A percentile compares a stretch with the other conserved stretches of the same genome.
Conservation (phyloP, 2,888 invertebrate genomes). For the Lepeophtheirus nordmannii region DNA sequence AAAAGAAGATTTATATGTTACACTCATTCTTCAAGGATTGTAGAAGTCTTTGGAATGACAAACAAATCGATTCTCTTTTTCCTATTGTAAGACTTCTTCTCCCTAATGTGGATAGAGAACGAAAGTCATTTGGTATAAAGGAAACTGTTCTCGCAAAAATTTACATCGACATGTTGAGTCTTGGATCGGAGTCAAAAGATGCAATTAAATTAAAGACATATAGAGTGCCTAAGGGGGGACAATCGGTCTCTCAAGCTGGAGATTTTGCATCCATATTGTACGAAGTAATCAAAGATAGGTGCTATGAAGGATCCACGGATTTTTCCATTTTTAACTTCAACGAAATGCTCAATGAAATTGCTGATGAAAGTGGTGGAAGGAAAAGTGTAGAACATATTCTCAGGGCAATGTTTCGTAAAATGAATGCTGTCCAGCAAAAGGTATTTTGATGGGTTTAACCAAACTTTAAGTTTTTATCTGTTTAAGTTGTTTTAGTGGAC, state of each 20-base stretch:
- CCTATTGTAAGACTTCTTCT: slow-evolving; percentile 61
- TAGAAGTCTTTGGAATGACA: neutral
- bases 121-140: slow-evolving; percentile 67
- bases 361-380: slow-evolving; percentile 27
- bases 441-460: neutral
- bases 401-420: slow-evolving; percentile 47
- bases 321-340: slow-evolving; percentile 38
- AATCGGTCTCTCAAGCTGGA: slow-evolving; percentile 36
- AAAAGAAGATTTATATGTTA: neutral
- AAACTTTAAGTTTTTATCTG: neutral
- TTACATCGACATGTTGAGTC: slow-evolving; percentile 53
- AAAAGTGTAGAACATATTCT: slow-evolving; percentile 47
- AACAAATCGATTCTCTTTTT: slow-evolving; percentile 34
- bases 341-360: slow-evolving; percentile 4
- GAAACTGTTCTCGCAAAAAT: slow-evolving; percentile 54
- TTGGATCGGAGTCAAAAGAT: slow-evolving; percentile 49
- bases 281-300: slow-evolving; percentile 45
- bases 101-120: slow-evolving; percentile 59
- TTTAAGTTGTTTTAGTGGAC: slow-evolving; percentile 49
- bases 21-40: slow-evolving; percentile 1
- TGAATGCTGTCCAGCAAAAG: slow-evolving; percentile 56
- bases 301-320: slow-evolving; percentile 42
- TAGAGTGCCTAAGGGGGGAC: slow-evolving; percentile 30
- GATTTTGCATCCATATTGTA: slow-evolving; percentile 71
- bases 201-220: slow-evolving; percentile 42